A percentile compares a stretch with the other conserved stretches of the same genome.
phyloP scores from a whole-genome alignment of 2,797 vertebrate species.

The Odontamblyopus rebecca region DNA sequence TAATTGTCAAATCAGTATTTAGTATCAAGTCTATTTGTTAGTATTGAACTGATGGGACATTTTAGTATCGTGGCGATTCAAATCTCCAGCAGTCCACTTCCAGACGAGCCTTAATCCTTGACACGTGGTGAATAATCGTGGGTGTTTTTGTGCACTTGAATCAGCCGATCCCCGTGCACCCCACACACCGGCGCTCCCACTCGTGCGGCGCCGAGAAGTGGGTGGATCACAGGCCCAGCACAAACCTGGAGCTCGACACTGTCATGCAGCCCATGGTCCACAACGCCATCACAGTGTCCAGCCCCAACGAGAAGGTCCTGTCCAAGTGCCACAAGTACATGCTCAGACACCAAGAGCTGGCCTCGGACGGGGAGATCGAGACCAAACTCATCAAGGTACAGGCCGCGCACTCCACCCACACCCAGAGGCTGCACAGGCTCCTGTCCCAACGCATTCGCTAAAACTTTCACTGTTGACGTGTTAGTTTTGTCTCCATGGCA shows the following conservation, averaged over 20 bases:
- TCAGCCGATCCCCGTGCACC: constrained; percentile 72
- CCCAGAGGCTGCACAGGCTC: no score
- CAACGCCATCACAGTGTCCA: constrained; percentile 88
- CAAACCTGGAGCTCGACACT: constrained; percentile 89
- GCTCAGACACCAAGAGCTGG: constrained; percentile 95
- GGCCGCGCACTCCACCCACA: neutral
- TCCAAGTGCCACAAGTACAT: constrained; percentile 95
- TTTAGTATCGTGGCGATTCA: no score
- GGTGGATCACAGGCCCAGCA: constrained; percentile 92
- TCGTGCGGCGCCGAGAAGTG: constrained; percentile 92
- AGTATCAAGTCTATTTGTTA: no score
- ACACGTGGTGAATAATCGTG: constrained; percentile 45
- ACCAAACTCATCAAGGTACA: constrained; percentile 94
- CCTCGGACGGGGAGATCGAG: constrained; percentile 94
- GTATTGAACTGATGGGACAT: no score
- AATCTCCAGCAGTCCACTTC: neutral
- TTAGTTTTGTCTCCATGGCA: no score
- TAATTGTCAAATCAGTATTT: no score
- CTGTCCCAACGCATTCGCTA: no score
- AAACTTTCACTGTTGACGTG: no score
- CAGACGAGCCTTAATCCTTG: neutral
- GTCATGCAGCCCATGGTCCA: constrained; percentile 93
- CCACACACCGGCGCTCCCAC: constrained; percentile 86
- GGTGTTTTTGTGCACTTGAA: constrained; percentile 55
- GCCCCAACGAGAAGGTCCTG: constrained; percentile 91